A percentile compares a stretch with the other conserved stretches of the same genome.
Evolutionary conservation across 2,113 vertebrate genomes (phyloP).

Genomic region (Rhinogobius similis): DNA sequence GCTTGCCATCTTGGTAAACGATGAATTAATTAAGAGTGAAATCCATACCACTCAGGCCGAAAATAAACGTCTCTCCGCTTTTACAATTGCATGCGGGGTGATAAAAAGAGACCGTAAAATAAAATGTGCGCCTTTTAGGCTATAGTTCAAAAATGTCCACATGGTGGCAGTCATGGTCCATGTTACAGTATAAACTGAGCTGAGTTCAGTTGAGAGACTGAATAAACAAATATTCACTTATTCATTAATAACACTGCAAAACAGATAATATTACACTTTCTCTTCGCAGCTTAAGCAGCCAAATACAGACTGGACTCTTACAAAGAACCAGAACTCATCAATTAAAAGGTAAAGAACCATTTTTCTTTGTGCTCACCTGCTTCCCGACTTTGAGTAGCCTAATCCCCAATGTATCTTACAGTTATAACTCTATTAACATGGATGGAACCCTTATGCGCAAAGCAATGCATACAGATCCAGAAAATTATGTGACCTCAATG

Average conservation of each 20-base stretch:
- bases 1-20: constrained; percentile 57
- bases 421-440: constrained; percentile 88
- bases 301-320: constrained; percentile 85
- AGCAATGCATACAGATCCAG: constrained; percentile 84
- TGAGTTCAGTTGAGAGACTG: constrained; percentile 26
- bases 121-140: background rate
- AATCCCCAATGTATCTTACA: constrained; percentile 35
- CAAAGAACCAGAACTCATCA: constrained; percentile 78
- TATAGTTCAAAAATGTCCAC: constrained; percentile 56
- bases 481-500: constrained; percentile 83
- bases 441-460: constrained; percentile 83
- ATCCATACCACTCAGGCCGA: constrained; percentile 54
- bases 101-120: constrained; percentile 58
- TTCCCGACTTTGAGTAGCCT: background rate
- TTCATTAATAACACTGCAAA: background rate
- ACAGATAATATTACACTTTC: background rate
- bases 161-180: constrained; percentile 63
- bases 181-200: constrained; percentile 11
- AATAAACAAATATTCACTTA: constrained; percentile 7
- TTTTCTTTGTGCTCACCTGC: background rate
- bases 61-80: constrained; percentile 55
- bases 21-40: constrained; percentile 76
- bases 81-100: constrained; percentile 39
- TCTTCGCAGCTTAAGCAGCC: constrained; percentile 84
- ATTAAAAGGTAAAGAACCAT: constrained; percentile 85